Conservation (phyloP, 2,888 invertebrate genomes). For the Drosophila histrio region DNA sequence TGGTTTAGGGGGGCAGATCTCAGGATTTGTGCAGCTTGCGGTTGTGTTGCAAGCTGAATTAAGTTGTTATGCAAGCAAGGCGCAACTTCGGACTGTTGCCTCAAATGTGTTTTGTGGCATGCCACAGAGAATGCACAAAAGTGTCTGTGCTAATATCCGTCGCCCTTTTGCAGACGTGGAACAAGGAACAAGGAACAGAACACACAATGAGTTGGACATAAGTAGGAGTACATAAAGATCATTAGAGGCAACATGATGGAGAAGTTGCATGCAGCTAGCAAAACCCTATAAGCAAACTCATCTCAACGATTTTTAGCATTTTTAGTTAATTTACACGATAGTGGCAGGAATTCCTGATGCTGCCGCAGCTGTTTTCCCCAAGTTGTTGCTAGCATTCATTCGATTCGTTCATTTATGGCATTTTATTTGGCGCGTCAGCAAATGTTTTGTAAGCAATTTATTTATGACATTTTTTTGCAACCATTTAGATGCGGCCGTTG, state of each 20-base stretch:
- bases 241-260: slow-evolving; percentile 60
- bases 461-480: slow-evolving; percentile 74
- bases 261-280: slow-evolving; percentile 37
- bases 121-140: slow-evolving; percentile 13
- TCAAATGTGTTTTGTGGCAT: slow-evolving; percentile 36
- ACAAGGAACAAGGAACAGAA: too few relatives aligned
- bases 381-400: slow-evolving; percentile 75
- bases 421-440: slow-evolving; percentile 83
- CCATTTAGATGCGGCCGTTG: slow-evolving; percentile 50
- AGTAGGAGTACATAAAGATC: slow-evolving; percentile 22
- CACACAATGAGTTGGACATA: slow-evolving; percentile 14
- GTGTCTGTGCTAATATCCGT: slow-evolving; percentile 10
- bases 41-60: slow-evolving; percentile 55
- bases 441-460: slow-evolving; percentile 79
- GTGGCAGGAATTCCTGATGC: slow-evolving; percentile 71
- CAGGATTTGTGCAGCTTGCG: slow-evolving; percentile 22
- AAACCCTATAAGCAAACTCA: slow-evolving; percentile 77
- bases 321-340: slow-evolving; percentile 82
- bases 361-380: neutral
- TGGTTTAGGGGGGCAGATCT: slow-evolving; percentile 26
- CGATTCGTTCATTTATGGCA: slow-evolving; percentile 80
- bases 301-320: slow-evolving; percentile 80
- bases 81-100: slow-evolving; percentile 52
- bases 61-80: slow-evolving; percentile 75
- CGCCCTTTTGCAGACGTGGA: too few relatives aligned